Base-by-base conservation (phyloP, 2,797 vertebrate genomes). In the Benthosema pterotum region DNA sequence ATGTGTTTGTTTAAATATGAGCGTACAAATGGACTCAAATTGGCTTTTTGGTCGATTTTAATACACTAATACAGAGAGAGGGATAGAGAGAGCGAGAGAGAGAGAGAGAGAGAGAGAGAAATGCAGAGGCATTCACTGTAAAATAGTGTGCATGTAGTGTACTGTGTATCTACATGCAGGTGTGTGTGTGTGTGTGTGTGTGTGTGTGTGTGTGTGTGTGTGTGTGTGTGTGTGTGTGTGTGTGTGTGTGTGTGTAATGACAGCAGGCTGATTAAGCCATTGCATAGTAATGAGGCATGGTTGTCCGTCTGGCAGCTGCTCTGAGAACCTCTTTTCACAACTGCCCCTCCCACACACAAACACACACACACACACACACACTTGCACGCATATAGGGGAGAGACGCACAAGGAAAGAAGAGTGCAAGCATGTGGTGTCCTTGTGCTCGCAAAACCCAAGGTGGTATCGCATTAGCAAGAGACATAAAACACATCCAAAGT, bases 261-360 rank as follows among this genome's bases (percentile, higher is more conserved):
- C 86, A 89, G 88, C 76, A 82, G 84, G 86, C 87, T 90, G 90
- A 93, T 92, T 92, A 92, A 93, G 90, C 88, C 85, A 75, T 91
- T 88, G 91, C 88, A 93, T 93, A 89, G 90, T 91, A 93, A 92
- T 92, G 90, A 92, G 89, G 87, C 83, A 74, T 75, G 83, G 83
- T 80, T 88, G 90, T 92, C 89, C 87, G 87, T 89, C 87, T 90
- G 84, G 90, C 93, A 93, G 93, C 90, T 92, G 90, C 86, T 86
- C 79, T 83, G 80, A 82, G 81, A 88, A 80, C 79, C 89, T 86
- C 81, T 79, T 86, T 84, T 87, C 76, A 88, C 84, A 83, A 83
- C 80, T 82, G 72, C 71, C 72, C 82, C 83, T 81, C 83, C 80
- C 77, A 75, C 86, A 25, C 22, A 75, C 83, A 80, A 82, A 84